These are phyloP conservation scores for Diachasmimorpha longicaudata DNA, from an alignment of 1,140 invertebrate genomes.

Conservation along the genomic window DNA sequence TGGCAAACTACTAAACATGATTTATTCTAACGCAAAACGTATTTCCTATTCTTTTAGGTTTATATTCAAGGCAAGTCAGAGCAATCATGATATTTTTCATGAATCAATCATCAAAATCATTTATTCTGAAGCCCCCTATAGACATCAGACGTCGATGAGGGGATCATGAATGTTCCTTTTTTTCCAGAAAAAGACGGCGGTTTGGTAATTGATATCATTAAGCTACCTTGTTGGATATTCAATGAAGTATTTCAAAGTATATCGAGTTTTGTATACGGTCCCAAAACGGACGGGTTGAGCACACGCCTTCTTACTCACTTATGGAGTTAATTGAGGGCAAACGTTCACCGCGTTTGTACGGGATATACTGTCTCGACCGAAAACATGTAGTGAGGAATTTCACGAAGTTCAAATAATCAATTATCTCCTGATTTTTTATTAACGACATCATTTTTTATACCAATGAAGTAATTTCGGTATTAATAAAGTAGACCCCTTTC, in stretches of 20 bases:
- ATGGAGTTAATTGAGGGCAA: slow-evolving; percentile 65
- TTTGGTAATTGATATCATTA: neutral
- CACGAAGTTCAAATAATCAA: neutral
- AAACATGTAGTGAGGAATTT: slow-evolving; percentile 48
- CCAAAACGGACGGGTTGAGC: slow-evolving; percentile 47
- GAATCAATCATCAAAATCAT: neutral
- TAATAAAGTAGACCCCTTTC: no score
- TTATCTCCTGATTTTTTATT: neutral
- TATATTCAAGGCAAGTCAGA: neutral
- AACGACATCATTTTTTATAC: no score
- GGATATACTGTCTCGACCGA: slow-evolving; percentile 54
- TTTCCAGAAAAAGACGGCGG: neutral
- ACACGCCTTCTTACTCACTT: slow-evolving; percentile 64
- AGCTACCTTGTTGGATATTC: neutral
- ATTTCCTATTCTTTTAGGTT: neutral
- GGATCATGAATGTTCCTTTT: neutral
- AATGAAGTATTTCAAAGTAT: neutral
- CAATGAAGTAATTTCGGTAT: no score
- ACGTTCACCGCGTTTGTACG: slow-evolving; percentile 49
- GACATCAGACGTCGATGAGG: no score
- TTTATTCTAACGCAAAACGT: no score
- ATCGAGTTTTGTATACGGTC: slow-evolving; percentile 38
- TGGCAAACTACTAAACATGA: no score
- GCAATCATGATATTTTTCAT: neutral
- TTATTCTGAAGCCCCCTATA: no score